A percentile compares a stretch with the other conserved stretches of the same genome.
Evolutionary conservation across 1,140 invertebrate genomes (phyloP).

Genomic region (Zaprionus kolodkinae): DNA sequence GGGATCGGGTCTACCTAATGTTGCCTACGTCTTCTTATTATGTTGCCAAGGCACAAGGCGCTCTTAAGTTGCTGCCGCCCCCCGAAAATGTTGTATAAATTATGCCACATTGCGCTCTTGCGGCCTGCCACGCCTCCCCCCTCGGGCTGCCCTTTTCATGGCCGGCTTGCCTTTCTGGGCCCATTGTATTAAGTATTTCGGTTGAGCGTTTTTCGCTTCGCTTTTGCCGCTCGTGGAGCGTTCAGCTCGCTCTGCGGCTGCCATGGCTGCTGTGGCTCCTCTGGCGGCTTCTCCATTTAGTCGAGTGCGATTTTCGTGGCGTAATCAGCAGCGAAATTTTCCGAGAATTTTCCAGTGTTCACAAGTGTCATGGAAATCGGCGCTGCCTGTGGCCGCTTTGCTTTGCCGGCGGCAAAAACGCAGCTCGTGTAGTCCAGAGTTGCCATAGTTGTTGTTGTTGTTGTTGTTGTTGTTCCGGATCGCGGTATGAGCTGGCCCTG

Average conservation of each 20-base stretch:
- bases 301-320: conserved; percentile 34
- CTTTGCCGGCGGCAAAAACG: conserved; percentile 44
- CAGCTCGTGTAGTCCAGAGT: not conserved
- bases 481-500: conserved; percentile 43
- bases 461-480: conserved; percentile 19
- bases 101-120: conserved; percentile 33
- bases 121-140: not conserved
- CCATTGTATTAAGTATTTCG: conserved; percentile 41
- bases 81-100: conserved; percentile 28
- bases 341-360: conserved; percentile 24
- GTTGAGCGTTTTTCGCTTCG: conserved; percentile 36
- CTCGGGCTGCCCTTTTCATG: conserved; percentile 32
- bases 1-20: conserved; percentile 28
- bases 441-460: not conserved
- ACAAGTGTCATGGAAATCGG: conserved; percentile 30
- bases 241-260: conserved; percentile 5
- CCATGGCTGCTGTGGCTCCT: conserved; percentile 25
- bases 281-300: conserved; percentile 29
- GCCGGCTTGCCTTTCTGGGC: conserved; percentile 31
- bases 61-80: conserved; percentile 34
- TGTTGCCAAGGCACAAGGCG: conserved; percentile 28
- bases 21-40: conserved; percentile 34
- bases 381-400: not conserved
- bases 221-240: conserved; percentile 36
- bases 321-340: conserved; percentile 17